Evolutionary conservation across 1,140 invertebrate genomes (phyloP).

Genomic region (Drosophila athabasca): DNA sequence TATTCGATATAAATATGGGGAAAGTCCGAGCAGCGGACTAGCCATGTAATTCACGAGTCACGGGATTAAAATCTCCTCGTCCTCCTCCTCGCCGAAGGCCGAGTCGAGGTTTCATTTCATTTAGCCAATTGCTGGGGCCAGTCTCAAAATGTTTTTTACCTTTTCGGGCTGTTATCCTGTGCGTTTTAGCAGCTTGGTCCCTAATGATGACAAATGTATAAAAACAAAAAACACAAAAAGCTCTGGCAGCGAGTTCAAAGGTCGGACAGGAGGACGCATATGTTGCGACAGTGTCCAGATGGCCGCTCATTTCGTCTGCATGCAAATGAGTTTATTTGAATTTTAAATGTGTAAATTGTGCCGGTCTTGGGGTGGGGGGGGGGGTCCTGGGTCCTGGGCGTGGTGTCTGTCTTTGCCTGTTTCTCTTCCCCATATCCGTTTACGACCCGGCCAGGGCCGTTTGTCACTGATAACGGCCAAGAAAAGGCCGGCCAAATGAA

Average conservation of each 20-base stretch:
- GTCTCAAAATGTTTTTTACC: constrained; percentile 9
- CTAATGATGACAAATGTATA: constrained; percentile 79
- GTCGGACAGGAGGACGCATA: constrained; percentile 66
- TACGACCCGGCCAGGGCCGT: constrained; percentile 61
- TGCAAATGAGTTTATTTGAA: constrained; percentile 82
- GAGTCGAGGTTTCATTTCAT: constrained; percentile 24
- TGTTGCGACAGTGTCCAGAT: constrained; percentile 62
- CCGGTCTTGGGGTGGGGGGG: constrained; percentile 1
- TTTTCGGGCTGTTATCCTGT: constrained; percentile 23
- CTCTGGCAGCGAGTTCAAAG: constrained; percentile 56
- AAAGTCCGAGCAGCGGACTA: too few species aligned
- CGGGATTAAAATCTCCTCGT: neutral
- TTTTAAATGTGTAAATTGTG: constrained; percentile 81
- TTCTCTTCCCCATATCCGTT: neutral
- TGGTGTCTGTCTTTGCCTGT: constrained; percentile 27
- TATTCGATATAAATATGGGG: neutral
- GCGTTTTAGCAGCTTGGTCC: constrained; percentile 29
- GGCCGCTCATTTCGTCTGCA: constrained; percentile 70
- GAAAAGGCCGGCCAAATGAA: constrained; percentile 65
- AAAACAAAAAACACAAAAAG: constrained; percentile 33
- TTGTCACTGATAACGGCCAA: constrained; percentile 79
- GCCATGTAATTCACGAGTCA: neutral
- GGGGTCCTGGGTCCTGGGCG: constrained; percentile 17
- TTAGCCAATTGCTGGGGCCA: constrained; percentile 34
- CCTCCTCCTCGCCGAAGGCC: neutral